Percentiles rank a stretch among this genome's conserved stretches.
These are phyloP conservation scores for Taphrorychus bicolor DNA, from an alignment of 2,888 invertebrate genomes.

Conservation along the genomic window DNA sequence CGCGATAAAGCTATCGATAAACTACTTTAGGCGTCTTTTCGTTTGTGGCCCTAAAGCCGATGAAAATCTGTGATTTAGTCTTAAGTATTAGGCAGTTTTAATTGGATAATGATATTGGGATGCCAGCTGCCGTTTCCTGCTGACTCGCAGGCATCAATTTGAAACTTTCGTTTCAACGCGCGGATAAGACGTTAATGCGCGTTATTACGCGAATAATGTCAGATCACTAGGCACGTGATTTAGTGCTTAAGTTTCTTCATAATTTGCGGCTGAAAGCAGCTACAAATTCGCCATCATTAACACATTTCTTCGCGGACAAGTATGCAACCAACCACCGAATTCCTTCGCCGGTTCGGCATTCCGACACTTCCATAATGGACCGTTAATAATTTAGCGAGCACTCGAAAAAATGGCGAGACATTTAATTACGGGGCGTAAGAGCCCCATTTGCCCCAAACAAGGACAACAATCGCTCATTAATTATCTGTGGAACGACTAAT, in stretches of 20 bases:
- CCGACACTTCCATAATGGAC: conserved; percentile 1
- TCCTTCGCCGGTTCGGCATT: background rate
- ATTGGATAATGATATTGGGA: background rate
- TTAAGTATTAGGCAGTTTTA: background rate
- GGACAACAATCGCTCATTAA: conserved; percentile 30
- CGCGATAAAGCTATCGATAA: conserved; percentile 1
- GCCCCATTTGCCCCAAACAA: conserved; percentile 13
- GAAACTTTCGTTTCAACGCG: too few relatives aligned
- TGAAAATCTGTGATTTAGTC: background rate
- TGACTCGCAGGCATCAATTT: too few relatives aligned
- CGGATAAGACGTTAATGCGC: background rate
- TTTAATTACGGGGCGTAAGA: conserved; percentile 17
- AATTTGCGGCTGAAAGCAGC: background rate
- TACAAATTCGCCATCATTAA: background rate
- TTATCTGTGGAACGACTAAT: conserved; percentile 26
- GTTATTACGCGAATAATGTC: background rate
- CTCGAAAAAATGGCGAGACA: conserved; percentile 11
- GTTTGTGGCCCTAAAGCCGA: background rate
- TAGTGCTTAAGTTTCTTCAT: background rate
- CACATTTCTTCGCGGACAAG: conserved; percentile 5
- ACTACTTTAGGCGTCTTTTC: background rate
- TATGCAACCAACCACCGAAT: too few relatives aligned
- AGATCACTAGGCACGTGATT: background rate
- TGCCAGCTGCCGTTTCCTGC: too few relatives aligned
- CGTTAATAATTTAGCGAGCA: background rate